These are phyloP conservation scores for Pseudonaja textilis DNA, from an alignment of 2,113 vertebrate species.

Conservation along the genomic window DNA sequence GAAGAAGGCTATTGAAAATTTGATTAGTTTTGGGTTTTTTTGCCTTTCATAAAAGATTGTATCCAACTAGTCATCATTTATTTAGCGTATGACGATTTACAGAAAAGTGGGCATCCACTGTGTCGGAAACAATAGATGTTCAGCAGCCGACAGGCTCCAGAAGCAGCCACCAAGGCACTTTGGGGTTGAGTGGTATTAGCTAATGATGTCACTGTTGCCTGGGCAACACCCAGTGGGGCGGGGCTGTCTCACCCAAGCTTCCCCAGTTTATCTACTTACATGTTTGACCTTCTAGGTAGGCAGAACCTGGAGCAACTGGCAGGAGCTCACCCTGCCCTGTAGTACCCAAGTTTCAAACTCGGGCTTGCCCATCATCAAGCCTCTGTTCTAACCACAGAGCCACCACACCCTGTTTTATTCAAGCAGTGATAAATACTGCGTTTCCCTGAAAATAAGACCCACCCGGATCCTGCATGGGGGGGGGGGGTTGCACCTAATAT, in stretches of 20 bases:
- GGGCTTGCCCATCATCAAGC: not conserved
- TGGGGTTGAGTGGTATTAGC: not conserved
- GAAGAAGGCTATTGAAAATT: slow-evolving; percentile 16
- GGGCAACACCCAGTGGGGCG: not conserved
- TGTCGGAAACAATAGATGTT: not conserved
- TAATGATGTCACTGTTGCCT: not conserved
- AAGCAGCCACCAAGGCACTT: not conserved
- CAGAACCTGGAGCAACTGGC: not conserved
- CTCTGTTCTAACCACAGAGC: not conserved
- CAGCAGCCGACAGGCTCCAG: not conserved
- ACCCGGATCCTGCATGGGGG: too few species aligned
- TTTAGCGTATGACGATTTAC: not conserved
- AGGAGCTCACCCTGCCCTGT: not conserved
- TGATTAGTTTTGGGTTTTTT: not conserved
- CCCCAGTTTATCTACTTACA: not conserved
- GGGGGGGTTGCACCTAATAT: too few species aligned
- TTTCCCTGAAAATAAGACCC: too few species aligned
- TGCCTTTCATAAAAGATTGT: not conserved
- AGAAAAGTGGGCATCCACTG: not conserved
- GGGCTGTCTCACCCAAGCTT: not conserved
- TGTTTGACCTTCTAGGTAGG: not conserved
- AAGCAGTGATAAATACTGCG: not conserved
- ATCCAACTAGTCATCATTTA: not conserved
- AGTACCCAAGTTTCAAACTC: not conserved
- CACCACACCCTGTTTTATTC: not conserved